These are phyloP conservation scores for Oscheius sp. DNA, from an alignment of 2,888 invertebrate genomes.

Conservation along the genomic window DNA sequence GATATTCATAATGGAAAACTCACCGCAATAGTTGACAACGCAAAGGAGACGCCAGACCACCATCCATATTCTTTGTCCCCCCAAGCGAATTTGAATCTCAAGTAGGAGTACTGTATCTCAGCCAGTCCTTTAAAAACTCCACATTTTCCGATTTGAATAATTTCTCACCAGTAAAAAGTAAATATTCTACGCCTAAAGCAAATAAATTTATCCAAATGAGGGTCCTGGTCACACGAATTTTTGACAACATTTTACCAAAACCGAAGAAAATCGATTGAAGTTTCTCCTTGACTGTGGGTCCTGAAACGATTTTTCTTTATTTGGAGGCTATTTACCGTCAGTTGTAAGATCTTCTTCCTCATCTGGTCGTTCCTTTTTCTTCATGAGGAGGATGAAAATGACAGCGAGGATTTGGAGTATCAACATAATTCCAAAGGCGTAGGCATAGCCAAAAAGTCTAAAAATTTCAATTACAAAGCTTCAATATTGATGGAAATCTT, in stretches of 20 bases:
- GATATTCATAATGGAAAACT: slow-evolving; percentile 21
- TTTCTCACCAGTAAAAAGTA: slow-evolving; percentile 51
- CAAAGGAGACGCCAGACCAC: slow-evolving; percentile 65
- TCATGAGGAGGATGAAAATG: slow-evolving; percentile 68
- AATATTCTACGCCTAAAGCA: slow-evolving; percentile 60
- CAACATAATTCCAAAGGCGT: slow-evolving; percentile 71
- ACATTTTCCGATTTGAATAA: not conserved
- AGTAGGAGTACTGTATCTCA: slow-evolving; percentile 69
- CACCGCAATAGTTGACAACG: slow-evolving; percentile 59
- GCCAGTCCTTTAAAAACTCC: slow-evolving; percentile 38
- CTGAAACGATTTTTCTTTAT: not conserved
- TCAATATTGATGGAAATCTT: not conserved
- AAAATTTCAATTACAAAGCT: no score
- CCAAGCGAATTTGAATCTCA: slow-evolving; percentile 66
- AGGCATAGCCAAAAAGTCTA: slow-evolving; percentile 73
- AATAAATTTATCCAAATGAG: slow-evolving; percentile 54
- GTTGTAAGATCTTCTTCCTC: not conserved
- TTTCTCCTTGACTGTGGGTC: not conserved
- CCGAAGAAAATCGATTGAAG: not conserved
- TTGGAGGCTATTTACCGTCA: not conserved
- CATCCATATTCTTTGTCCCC: slow-evolving; percentile 69
- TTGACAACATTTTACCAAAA: slow-evolving; percentile 47
- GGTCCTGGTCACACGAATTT: slow-evolving; percentile 41
- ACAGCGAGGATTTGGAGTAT: slow-evolving; percentile 67
- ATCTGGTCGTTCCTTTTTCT: slow-evolving; percentile 33